Evolutionary conservation across 2,797 vertebrate species (phyloP), one percentile per base, ranked within the genome.

Genomic region (Melanitta fusca): DNA sequence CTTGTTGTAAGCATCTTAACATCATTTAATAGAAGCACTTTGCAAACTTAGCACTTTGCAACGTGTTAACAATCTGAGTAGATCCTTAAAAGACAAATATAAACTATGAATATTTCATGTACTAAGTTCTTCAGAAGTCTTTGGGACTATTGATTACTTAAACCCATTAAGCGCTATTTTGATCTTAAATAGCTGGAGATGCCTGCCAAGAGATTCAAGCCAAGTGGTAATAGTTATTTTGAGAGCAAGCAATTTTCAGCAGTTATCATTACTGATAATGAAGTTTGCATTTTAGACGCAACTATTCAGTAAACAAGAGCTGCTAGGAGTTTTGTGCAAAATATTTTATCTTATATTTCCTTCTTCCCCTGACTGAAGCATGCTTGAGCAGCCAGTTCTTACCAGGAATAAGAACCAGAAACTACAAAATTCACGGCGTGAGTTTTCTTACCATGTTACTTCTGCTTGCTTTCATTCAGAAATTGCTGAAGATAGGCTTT

Each of bases 91-190:
- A 97, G 93, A 97, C 88, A 97, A 97, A 98, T 83, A 97, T 54
- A 96, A 95, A 91, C 79, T 78, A 98, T 99, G 97, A 98, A 98
- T 99, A 98, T 98, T 99, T 99, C 80, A 99, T 98, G 93, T 34
- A 66, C 86, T 91, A 88, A 84, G 92, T 94, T 96, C 97, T 96
- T 98, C 96, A 98, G 96, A 98, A 97, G 92, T 97, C 98, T 98
- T 98, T 97, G 98, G 96, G 97, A 98, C 91, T 98, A 99, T 99
- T 97, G 99, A 99, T 99, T 96, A 95, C 96, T 97, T 95, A 97
- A 98, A 98, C 93, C 98, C 98, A 98, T 98, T 98, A 98, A 97
- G 94, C 68, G 96, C 89, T 94, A 95, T 97, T 98, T 98, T 97
- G 97, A 98, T 97, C 97, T 96, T 89, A 85, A 94, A 96, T 84